A percentile compares a stretch with the other conserved stretches of the same genome.
These are phyloP conservation scores for Furnarius figulus DNA, from an alignment of 2,113 vertebrate species.

Conservation along the genomic window DNA sequence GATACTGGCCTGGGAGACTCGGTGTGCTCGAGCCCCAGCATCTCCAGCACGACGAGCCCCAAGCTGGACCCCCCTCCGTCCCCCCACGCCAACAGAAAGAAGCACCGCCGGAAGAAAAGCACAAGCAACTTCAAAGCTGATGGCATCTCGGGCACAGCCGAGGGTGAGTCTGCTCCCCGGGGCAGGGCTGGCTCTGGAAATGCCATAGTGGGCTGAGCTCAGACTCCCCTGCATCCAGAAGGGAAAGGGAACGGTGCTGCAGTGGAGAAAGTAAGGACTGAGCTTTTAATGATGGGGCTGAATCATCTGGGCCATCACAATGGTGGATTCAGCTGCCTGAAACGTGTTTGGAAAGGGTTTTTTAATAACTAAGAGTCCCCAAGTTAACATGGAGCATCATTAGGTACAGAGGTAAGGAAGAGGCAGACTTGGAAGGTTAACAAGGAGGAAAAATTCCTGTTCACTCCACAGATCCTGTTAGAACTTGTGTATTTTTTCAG, in stretches of 20 bases:
- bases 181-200: background rate
- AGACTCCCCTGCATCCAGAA: background rate
- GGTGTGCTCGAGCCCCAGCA: constrained; percentile 92
- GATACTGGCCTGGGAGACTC: constrained; percentile 93
- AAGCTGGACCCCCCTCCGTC: constrained; percentile 96
- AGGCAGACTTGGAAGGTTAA: background rate
- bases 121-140: constrained; percentile 97
- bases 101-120: constrained; percentile 98
- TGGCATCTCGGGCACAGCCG: constrained; percentile 89
- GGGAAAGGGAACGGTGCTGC: background rate
- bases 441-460: background rate
- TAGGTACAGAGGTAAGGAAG: background rate
- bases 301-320: background rate
- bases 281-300: background rate
- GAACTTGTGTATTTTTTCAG: background rate
- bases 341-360: background rate
- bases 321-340: background rate
- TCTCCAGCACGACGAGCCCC: constrained; percentile 93
- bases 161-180: constrained; percentile 80
- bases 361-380: background rate
- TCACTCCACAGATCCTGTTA: background rate
- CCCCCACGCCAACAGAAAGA: constrained; percentile 97
- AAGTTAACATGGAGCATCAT: background rate
- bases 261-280: background rate
- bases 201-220: background rate